Base-by-base conservation (phyloP, 64 coral and sea anemone genomes). In the Orbicella faveolata region DNA sequence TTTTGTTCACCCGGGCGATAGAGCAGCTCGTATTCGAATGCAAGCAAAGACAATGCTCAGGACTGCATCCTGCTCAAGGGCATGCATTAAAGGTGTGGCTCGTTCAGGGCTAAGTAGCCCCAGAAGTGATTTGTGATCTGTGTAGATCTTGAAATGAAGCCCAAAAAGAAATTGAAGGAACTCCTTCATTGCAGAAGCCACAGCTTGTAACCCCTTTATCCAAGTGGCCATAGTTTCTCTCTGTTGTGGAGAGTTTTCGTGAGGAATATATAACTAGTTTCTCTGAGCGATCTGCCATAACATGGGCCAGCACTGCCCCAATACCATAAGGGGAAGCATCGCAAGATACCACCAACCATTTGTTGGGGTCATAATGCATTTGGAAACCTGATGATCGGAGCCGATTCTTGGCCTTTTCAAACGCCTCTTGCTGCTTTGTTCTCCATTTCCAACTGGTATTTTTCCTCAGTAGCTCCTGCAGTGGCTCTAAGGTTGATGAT, bases 71-170 rank as follows among this genome's bases (percentile, higher is more conserved):
- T 77, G 35, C 54, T 57, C 7, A 6, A 57, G 9, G 54, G 61
- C 61, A 36, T 37, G 20, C 63, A 84, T 65, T 26, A 63, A 23
- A 30, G 86, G 70, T 34, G 35, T 54, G 25, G 73, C 86, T 21
- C 34, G n/a, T 59, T 75, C 21, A 26, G 86, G 18, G 54, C 35
- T 59, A 12, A 75, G 34, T 17, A 88, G 59, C 30, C 72, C 72
- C n/a, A 88, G 13, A 36, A 89, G 77, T 67, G 88, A 63, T 89
- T 89, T 89, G 66, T 89, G 88, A 54, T 89, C 88, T 14, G 88
- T 89, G 64, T 80, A 66, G 36, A 89, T 80, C 21, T 26, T 80
- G 44, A 89, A 89, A 54, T 89, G 61, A 25, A 77, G 17, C 3
- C 75, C 87, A 75, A 30, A 73, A 36, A 55, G 83, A 80, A 70